phyloP scores from a whole-genome alignment of 1,140 invertebrate genomes.

The Onthophagus taurus region DNA sequence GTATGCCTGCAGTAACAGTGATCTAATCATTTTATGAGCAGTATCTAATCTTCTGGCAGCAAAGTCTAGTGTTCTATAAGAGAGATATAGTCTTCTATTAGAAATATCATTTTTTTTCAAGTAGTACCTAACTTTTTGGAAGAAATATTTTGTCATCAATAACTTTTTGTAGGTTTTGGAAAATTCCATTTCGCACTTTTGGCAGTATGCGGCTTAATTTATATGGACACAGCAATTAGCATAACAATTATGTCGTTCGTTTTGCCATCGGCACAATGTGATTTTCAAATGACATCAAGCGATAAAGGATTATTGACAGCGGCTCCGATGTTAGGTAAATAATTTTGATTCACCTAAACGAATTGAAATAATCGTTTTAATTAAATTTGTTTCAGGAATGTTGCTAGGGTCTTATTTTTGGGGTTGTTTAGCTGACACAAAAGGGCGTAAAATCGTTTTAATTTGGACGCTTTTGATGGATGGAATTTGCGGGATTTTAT shows the following conservation, averaged over 20 bases:
- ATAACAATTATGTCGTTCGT: conserved; percentile 80
- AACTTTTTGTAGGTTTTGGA: conserved; percentile 57
- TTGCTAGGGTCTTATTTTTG: conserved; percentile 82
- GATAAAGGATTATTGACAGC: conserved; percentile 66
- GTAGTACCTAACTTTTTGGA: too few relatives aligned
- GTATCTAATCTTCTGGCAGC: too few relatives aligned
- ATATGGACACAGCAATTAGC: conserved; percentile 68
- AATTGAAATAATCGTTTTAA: too few relatives aligned
- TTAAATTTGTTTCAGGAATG: conserved; percentile 54
- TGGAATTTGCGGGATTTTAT: conserved; percentile 61
- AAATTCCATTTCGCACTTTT: conserved; percentile 63
- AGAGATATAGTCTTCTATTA: too few relatives aligned
- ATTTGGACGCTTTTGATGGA: conserved; percentile 68
- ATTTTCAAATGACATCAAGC: conserved; percentile 62
- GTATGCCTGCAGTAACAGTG: too few relatives aligned
- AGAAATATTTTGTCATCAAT: too few relatives aligned
- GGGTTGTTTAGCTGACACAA: conserved; percentile 76
- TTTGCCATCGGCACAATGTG: conserved; percentile 63
- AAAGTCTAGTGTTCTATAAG: too few relatives aligned
- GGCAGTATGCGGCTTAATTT: conserved; percentile 59
- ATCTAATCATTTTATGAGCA: too few relatives aligned
- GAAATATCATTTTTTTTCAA: too few relatives aligned
- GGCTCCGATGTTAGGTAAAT: conserved; percentile 62
- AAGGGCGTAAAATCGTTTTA: conserved; percentile 65
- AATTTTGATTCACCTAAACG: not conserved